Conservation (phyloP, 2,797 vertebrate species). For the Limosa lapponica region DNA sequence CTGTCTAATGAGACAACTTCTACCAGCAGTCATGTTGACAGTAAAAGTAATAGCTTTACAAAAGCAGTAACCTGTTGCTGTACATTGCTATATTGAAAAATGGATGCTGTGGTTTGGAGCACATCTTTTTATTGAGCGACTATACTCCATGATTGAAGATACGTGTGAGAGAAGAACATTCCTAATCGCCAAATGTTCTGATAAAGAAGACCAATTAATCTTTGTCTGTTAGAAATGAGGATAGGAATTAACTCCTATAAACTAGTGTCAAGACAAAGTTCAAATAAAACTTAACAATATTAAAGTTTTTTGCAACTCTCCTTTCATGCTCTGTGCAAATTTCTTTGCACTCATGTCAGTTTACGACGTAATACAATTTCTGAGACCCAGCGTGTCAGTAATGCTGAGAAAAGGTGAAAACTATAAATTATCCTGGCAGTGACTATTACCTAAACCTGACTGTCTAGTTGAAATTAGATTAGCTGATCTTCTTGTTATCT, state of each 20-base stretch:
- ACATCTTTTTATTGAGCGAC: slow-evolving; percentile 78
- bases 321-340: slow-evolving; percentile 40
- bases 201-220: slow-evolving; percentile 81
- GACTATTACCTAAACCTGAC: slow-evolving; percentile 43
- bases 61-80: slow-evolving; percentile 75
- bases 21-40: slow-evolving; percentile 73
- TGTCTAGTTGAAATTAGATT: slow-evolving; percentile 44
- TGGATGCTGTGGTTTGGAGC: slow-evolving; percentile 62
- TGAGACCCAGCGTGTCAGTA: background rate
- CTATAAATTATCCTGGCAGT: slow-evolving; percentile 44
- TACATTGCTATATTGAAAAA: slow-evolving; percentile 77
- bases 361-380: slow-evolving; percentile 51
- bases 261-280: slow-evolving; percentile 69
- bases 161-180: slow-evolving; percentile 73
- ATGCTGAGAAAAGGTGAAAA: slow-evolving; percentile 57
- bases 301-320: slow-evolving; percentile 53
- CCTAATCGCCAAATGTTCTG: slow-evolving; percentile 75
- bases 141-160: slow-evolving; percentile 75
- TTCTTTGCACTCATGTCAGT: slow-evolving; percentile 13
- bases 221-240: slow-evolving; percentile 72
- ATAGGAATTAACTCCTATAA: slow-evolving; percentile 72
- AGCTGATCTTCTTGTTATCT: slow-evolving; percentile 28
- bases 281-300: slow-evolving; percentile 70
- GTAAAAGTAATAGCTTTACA: slow-evolving; percentile 82
- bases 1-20: slow-evolving; percentile 78